These are phyloP conservation scores for Sardina pilchardus DNA, from an alignment of 2,113 vertebrate species.

Conservation along the genomic window DNA sequence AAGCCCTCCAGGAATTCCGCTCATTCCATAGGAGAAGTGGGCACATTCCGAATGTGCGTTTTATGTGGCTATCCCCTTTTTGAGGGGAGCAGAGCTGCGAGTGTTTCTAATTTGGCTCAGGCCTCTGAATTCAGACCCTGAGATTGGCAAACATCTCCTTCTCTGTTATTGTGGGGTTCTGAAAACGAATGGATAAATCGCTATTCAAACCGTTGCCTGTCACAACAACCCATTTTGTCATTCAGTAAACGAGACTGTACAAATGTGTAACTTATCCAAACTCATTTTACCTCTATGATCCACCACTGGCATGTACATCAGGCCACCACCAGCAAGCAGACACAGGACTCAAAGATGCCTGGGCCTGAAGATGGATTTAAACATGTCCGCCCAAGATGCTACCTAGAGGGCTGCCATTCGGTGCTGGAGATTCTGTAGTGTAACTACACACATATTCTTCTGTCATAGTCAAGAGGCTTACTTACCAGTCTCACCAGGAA, in stretches of 20 bases:
- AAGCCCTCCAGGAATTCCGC: conserved; percentile 60
- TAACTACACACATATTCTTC: conserved; percentile 32
- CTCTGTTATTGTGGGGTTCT: background rate
- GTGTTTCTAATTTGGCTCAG: conserved; percentile 52
- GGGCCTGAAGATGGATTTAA: background rate
- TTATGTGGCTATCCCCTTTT: conserved; percentile 54
- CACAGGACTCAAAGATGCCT: background rate
- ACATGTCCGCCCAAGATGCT: background rate
- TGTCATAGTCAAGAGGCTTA: conserved; percentile 33
- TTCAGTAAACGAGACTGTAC: background rate
- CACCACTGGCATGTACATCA: background rate
- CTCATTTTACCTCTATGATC: background rate
- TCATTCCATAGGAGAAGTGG: conserved; percentile 60
- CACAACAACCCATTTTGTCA: background rate
- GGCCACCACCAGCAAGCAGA: background rate
- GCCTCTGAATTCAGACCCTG: background rate
- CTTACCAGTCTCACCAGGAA: conserved; percentile 16
- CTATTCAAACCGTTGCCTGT: background rate
- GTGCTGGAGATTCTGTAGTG: conserved; percentile 8
- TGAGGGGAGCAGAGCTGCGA: background rate
- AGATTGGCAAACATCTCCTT: conserved; percentile 7
- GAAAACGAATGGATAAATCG: background rate
- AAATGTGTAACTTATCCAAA: background rate
- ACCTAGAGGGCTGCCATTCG: background rate
- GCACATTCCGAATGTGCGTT: conserved; percentile 59